Percentiles rank a stretch among this genome's conserved stretches.
phyloP scores from a whole-genome alignment of 2,113 vertebrate genomes.

The Nothocercus julius region DNA sequence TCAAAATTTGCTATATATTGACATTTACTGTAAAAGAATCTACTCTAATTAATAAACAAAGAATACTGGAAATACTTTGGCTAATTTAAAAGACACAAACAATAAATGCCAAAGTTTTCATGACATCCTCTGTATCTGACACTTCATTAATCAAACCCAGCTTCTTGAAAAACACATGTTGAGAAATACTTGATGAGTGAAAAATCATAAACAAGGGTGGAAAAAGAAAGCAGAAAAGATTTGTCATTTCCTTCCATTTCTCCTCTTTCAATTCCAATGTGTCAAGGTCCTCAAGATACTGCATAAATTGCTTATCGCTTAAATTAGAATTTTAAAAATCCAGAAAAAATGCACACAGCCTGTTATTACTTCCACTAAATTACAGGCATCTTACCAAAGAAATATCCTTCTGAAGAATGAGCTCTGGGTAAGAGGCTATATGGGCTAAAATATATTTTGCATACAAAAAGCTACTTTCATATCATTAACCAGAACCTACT shows the following conservation, averaged over 20 bases:
- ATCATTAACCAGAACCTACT: slow-evolving; percentile 4
- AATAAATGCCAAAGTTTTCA: slow-evolving; percentile 31
- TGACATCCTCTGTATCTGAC: slow-evolving; percentile 34
- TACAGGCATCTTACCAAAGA: slow-evolving; percentile 64
- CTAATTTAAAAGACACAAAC: slow-evolving; percentile 41
- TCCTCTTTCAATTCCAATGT: slow-evolving; percentile 21
- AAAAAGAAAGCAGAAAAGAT: not conserved
- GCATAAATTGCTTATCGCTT: slow-evolving; percentile 60
- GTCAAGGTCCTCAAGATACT: slow-evolving; percentile 61
- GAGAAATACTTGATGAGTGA: slow-evolving; percentile 32
- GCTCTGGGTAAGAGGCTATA: slow-evolving; percentile 34
- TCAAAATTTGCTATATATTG: not conserved
- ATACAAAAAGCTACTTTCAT: slow-evolving; percentile 26
- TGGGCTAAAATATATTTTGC: slow-evolving; percentile 26
- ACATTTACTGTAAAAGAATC: not conserved
- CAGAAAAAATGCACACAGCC: slow-evolving; percentile 57
- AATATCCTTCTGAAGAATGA: slow-evolving; percentile 62
- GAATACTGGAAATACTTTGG: not conserved
- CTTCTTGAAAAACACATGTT: slow-evolving; percentile 39
- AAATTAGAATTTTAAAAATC: slow-evolving; percentile 74
- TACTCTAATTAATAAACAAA: not conserved
- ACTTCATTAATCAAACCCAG: slow-evolving; percentile 63
- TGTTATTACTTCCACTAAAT: slow-evolving; percentile 77
- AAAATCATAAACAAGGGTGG: slow-evolving; percentile 37
- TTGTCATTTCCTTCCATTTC: slow-evolving; percentile 29